A percentile compares a stretch with the other conserved stretches of the same genome.
Conservation (phyloP, 2,888 invertebrate species). For the Chrysodeixis includens region DNA sequence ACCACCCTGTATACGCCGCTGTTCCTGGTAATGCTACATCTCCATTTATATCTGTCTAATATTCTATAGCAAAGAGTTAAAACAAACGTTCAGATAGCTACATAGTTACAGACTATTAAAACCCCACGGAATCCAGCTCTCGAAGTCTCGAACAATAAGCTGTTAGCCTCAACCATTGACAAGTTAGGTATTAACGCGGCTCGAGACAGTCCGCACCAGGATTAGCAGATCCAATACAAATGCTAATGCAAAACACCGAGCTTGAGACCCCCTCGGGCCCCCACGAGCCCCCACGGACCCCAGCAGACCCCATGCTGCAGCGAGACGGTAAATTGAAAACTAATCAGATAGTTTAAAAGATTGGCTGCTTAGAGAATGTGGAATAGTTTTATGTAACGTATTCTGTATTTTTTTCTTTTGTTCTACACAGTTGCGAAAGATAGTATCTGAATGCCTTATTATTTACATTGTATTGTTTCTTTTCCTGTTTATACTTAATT, state of each 20-base stretch:
- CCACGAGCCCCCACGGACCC: background rate
- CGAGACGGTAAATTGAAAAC: conserved; percentile 44
- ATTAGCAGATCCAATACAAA: conserved; percentile 50
- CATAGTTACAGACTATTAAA: background rate
- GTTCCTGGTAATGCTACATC: too few relatives aligned
- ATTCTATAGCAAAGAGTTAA: too few relatives aligned
- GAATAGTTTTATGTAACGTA: background rate
- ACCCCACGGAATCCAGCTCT: conserved; percentile 4
- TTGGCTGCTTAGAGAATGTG: background rate
- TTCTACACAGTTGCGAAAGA: too few relatives aligned
- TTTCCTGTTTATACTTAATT: too few relatives aligned
- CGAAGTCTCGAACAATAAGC: conserved; percentile 4
- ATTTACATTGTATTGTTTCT: too few relatives aligned
- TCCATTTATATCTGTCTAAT: background rate
- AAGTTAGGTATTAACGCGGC: conserved; percentile 39
- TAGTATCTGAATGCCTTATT: too few relatives aligned
- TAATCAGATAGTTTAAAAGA: conserved; percentile 51
- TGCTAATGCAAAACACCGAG: conserved; percentile 35
- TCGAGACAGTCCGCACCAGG: conserved; percentile 35
- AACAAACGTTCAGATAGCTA: background rate
- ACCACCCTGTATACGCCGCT: too few relatives aligned
- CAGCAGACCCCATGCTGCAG: conserved; percentile 7
- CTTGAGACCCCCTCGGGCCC: background rate
- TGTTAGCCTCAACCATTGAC: conserved; percentile 27
- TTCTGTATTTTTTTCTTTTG: background rate